Conservation (phyloP, 2,888 invertebrate species). For the Cerastis leucographa region DNA sequence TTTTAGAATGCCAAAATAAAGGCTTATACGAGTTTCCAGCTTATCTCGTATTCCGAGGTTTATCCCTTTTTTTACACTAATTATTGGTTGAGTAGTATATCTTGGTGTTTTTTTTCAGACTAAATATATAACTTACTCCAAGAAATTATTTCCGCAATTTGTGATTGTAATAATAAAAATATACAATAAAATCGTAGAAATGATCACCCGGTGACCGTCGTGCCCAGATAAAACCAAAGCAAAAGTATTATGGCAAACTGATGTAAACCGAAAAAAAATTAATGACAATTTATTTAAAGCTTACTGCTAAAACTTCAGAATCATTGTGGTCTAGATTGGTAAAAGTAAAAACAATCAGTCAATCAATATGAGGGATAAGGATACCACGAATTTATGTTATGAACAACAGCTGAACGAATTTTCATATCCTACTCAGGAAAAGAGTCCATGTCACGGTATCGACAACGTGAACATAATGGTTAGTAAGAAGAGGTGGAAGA, state of each 20-base stretch:
- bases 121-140: background rate
- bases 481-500: slow-evolving; percentile 41
- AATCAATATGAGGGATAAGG: slow-evolving; percentile 36
- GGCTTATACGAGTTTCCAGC: background rate
- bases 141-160: background rate
- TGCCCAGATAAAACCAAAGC: background rate
- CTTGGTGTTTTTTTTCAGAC: slow-evolving; percentile 13
- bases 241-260: slow-evolving; percentile 18
- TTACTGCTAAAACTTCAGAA: too few species aligned
- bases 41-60: background rate
- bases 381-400: slow-evolving; percentile 3
- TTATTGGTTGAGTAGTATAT: background rate
- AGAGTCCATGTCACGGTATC: slow-evolving; percentile 18
- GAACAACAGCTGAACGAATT: slow-evolving; percentile 18
- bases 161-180: background rate
- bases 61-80: background rate
- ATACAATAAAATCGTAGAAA: slow-evolving; percentile 4
- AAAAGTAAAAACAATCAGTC: slow-evolving; percentile 11
- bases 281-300: background rate
- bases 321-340: background rate
- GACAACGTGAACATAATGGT: slow-evolving; percentile 41
- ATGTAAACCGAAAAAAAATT: slow-evolving; percentile 3
- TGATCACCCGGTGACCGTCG: slow-evolving; percentile 17
- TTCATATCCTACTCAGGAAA: slow-evolving; percentile 7
- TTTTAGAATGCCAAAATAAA: background rate